Percentiles rank a stretch among this genome's conserved stretches.
These are phyloP conservation scores for Anhinga rufa DNA, from an alignment of 2,113 vertebrate species.

Conservation along the genomic window DNA sequence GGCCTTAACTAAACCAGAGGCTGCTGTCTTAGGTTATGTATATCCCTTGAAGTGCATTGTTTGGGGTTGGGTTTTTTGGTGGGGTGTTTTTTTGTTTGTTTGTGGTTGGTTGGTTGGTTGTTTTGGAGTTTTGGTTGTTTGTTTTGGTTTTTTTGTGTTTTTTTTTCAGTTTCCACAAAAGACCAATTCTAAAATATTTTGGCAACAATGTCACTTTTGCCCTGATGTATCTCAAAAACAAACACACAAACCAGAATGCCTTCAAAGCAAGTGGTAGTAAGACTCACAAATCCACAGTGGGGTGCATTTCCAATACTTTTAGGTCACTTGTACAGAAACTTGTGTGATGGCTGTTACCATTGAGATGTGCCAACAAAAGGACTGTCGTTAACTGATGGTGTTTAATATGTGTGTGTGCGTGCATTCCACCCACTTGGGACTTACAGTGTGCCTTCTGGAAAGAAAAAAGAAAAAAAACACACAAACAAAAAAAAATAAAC, in stretches of 20 bases:
- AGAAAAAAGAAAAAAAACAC: neutral
- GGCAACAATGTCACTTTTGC: neutral
- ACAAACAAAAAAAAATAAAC: too few species aligned
- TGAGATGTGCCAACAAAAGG: neutral
- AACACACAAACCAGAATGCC: neutral
- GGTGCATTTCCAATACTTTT: neutral
- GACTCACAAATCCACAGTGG: neutral
- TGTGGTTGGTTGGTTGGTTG: too few species aligned
- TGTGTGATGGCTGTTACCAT: neutral
- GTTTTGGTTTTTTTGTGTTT: neutral
- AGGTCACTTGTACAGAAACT: neutral
- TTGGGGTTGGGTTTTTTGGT: neutral
- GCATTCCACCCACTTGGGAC: neutral
- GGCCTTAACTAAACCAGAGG: neutral
- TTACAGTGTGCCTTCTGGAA: fast-evolving
- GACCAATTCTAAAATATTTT: neutral
- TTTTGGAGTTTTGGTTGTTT: too few species aligned
- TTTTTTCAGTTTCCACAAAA: neutral
- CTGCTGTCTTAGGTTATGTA: neutral
- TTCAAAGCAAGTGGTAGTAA: neutral
- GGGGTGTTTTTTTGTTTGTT: neutral
- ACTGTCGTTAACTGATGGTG: neutral
- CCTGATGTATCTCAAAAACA: neutral
- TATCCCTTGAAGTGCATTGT: neutral
- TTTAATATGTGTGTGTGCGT: neutral